phyloP scores from a whole-genome alignment of 1,140 invertebrate species.

The Temnothorax curvispinosus region DNA sequence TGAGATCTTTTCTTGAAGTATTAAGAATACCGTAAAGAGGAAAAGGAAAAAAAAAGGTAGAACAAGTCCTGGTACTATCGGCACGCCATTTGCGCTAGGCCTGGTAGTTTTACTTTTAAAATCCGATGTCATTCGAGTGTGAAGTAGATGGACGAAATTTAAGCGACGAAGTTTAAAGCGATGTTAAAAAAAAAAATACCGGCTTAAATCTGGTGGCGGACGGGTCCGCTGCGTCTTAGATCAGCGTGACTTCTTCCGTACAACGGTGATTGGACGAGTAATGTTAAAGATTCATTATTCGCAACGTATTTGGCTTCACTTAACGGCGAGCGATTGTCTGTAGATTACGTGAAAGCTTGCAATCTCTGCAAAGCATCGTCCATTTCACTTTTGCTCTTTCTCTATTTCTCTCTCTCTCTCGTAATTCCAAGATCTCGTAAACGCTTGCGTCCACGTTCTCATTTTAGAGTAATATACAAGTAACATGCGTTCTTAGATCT shows the following conservation, averaged over 20 bases:
- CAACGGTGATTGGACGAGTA: conserved; percentile 45
- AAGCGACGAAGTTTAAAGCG: conserved; percentile 65
- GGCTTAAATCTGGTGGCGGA: conserved; percentile 62
- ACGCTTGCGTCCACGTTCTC: conserved; percentile 63
- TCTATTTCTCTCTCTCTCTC: conserved; percentile 54
- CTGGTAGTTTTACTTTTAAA: conserved; percentile 72
- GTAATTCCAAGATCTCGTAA: conserved; percentile 66
- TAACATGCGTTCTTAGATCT: conserved; percentile 53
- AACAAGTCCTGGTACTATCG: conserved; percentile 65
- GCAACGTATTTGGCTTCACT: conserved; percentile 67
- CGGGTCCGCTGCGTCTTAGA: conserved; percentile 59
- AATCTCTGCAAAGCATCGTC: conserved; percentile 58
- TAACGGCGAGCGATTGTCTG: conserved; percentile 64
- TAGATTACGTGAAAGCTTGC: conserved; percentile 70
- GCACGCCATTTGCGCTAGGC: conserved; percentile 54
- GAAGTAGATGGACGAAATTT: conserved; percentile 69
- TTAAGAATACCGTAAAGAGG: conserved; percentile 59
- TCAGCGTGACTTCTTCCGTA: conserved; percentile 59
- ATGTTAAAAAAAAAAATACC: conserved; percentile 52
- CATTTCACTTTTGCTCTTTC: conserved; percentile 68
- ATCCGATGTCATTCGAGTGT: conserved; percentile 72
- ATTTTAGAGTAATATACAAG: conserved; percentile 55
- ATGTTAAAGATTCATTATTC: conserved; percentile 59
- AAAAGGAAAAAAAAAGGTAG: conserved; percentile 63
- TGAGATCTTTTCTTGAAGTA: conserved; percentile 68